Conservation (phyloP, 2,113 vertebrate genomes). For the Barbus barbus region DNA sequence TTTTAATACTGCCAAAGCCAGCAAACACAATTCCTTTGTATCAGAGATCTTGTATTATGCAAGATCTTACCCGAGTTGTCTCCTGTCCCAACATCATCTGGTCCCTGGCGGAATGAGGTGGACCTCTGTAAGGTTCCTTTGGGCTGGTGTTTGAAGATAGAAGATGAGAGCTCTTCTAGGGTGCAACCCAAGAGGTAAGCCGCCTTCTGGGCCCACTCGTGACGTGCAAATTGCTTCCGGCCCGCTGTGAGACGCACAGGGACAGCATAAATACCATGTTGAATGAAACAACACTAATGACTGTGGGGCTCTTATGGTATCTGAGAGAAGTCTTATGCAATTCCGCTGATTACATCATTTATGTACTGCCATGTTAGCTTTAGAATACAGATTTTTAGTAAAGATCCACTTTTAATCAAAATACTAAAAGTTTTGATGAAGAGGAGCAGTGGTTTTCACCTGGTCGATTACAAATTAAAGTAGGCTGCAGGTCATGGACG, state of each 20-base stretch:
- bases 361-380: background rate
- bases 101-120: constrained; percentile 90
- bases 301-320: background rate
- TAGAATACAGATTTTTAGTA: background rate
- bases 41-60: background rate
- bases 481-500: background rate
- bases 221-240: constrained; percentile 91
- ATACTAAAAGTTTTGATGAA: background rate
- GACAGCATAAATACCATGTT: background rate
- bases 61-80: constrained; percentile 71
- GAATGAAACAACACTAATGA: background rate
- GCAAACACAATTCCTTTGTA: background rate
- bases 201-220: constrained; percentile 97
- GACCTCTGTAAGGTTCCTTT: constrained; percentile 87
- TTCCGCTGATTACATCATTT: background rate
- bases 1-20: background rate
- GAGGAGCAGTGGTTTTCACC: background rate
- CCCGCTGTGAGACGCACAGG: constrained; percentile 71
- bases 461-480: background rate
- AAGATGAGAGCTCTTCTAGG: constrained; percentile 92
- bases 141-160: constrained; percentile 92
- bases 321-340: background rate
- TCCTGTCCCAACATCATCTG: constrained; percentile 76
- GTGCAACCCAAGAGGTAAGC: constrained; percentile 90
- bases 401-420: no score